Evolutionary conservation across 2,797 vertebrate genomes (phyloP).

Genomic region (Rhabdophis nuchalis): DNA sequence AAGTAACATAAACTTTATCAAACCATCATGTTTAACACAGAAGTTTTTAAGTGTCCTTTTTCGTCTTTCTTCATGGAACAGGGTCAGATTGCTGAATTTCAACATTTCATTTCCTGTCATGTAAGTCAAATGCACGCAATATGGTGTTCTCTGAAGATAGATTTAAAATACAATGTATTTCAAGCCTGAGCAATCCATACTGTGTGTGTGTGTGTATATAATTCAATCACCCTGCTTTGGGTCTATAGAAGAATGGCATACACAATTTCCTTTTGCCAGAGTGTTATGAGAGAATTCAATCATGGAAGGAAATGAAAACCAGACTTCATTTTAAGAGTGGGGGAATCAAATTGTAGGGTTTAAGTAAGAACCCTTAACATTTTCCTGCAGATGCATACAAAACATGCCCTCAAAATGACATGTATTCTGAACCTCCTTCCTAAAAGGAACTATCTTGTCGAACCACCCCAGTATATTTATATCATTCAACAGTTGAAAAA

Average conservation of each 20-base stretch:
- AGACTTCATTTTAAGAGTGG: slow-evolving; percentile 10
- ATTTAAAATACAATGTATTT: slow-evolving; percentile 2
- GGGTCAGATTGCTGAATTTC: not conserved
- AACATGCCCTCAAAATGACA: slow-evolving; percentile 19
- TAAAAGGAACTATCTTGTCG: slow-evolving; percentile 5
- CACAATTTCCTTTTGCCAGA: slow-evolving; percentile 24
- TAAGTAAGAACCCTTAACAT: not conserved
- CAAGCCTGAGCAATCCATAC: slow-evolving; percentile 5
- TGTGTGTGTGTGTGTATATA: not conserved
- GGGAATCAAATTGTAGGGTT: slow-evolving; percentile 8
- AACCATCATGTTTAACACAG: not conserved
- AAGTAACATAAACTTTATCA: not conserved
- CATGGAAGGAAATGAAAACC: slow-evolving; percentile 8
- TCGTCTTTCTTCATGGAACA: not conserved
- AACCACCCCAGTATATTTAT: not conserved
- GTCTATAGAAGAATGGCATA: slow-evolving; percentile 20
- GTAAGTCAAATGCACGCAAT: not conserved
- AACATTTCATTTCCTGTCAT: not conserved
- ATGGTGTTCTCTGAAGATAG: not conserved
- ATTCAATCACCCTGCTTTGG: slow-evolving; percentile 6
- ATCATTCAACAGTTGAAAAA: not conserved
- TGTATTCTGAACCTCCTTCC: not conserved
- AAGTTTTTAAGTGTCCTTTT: not conserved
- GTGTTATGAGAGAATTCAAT: slow-evolving; percentile 32
- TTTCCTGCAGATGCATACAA: slow-evolving; percentile 6